A percentile compares a stretch with the other conserved stretches of the same genome.
phyloP scores from a whole-genome alignment of 2,888 invertebrate species.

The Aleiodes alternator region DNA sequence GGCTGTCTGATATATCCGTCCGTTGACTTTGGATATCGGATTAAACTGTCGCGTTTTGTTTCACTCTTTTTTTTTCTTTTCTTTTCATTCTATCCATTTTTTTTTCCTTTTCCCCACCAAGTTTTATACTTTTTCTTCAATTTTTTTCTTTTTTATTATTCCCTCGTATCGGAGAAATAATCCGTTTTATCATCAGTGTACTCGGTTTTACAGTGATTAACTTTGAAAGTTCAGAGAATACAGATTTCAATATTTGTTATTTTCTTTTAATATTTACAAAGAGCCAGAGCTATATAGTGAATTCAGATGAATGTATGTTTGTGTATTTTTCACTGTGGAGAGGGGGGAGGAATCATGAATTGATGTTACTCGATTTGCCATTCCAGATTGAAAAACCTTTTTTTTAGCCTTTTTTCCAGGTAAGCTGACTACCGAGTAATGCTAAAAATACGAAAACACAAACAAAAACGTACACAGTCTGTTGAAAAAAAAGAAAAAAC shows the following conservation, averaged over 20 bases:
- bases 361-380: not conserved
- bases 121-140: not conserved
- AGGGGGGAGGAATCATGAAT: not conserved
- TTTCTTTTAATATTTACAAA: not conserved
- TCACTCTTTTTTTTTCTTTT: not conserved
- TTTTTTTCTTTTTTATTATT: not conserved
- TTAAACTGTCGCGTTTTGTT: conserved; percentile 18
- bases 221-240: not conserved
- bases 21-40: conserved; percentile 40
- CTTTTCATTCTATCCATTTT: not conserved
- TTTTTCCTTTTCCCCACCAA: conserved; percentile 8
- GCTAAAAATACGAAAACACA: too few relatives aligned
- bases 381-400: conserved; percentile 6
- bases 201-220: not conserved
- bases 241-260: conserved; percentile 7
- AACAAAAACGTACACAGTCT: not conserved
- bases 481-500: not conserved
- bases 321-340: not conserved
- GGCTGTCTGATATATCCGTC: conserved; percentile 29
- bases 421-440: conserved; percentile 4
- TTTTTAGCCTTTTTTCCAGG: not conserved
- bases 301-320: not conserved
- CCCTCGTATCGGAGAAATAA: conserved; percentile 5
- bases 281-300: not conserved
- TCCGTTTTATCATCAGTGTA: conserved; percentile 9